Evolutionary conservation across 2,797 vertebrate species (phyloP), one percentile per base, ranked within the genome.

Genomic region (Helostoma temminkii): DNA sequence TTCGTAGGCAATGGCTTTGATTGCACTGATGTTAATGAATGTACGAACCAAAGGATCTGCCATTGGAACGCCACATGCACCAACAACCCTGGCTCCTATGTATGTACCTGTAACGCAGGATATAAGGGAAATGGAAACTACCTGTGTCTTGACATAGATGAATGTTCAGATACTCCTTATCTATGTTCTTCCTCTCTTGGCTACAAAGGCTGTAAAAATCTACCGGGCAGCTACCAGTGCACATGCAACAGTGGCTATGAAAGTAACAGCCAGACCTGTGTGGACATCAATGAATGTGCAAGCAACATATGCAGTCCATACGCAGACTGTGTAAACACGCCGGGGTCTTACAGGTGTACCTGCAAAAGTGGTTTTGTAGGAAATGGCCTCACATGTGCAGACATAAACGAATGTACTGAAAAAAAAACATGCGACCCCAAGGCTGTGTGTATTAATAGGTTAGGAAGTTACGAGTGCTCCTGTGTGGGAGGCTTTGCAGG

Each of bases 111-210:
- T 58, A 95, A 94, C 30, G 0, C 47, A 5, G 95, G 95, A 39
- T 96, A 90, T 52, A 96, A 95, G 74, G 95, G 95, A 47, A 96
- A 95, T 11, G 95, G 95, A 19, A 95, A 93, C 82, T 96, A 96
- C 83, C 86, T 96, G 6, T 96, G 95, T 62, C 81, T 95, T 28
- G 95, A 96, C 59, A 63, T 94, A 9, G 94, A 96, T 37, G 95
- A 96, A 79, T 96, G 95, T 52, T 90, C 94, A 7, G 93, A 95
- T 81, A 90, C 37, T 28, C 89, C 94, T 7, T 75, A 66, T 0
- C 73, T 95, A 45, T 96, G 95, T 37, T 77, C 88, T 1, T 75
- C 91, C 0, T 87, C 86, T 2, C 73, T 79, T 4, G 95, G 95
- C 19, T 93, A 93, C 54, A 94, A 48, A 76, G 91, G 95, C n/a